A percentile compares a stretch with the other conserved stretches of the same genome.
Conservation (phyloP, 2,888 invertebrate genomes). For the Pomacea canaliculata region DNA sequence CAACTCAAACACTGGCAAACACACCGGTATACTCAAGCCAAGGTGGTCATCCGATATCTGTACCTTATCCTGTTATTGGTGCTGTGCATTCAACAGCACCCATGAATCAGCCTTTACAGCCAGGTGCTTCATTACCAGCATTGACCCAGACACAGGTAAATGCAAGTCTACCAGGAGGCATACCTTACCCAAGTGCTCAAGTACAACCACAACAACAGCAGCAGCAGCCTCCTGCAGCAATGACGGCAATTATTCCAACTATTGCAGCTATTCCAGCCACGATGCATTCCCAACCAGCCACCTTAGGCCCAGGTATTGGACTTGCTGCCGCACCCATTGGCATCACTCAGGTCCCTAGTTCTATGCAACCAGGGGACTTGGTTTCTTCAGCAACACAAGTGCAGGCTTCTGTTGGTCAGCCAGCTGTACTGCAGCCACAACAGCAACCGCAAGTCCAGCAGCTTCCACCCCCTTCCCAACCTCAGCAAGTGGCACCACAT, state of each 20-base stretch:
- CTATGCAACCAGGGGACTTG: constrained; percentile 22
- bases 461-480: background rate
- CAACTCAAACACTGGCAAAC: background rate
- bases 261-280: constrained; percentile 15
- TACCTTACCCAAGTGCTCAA: constrained; percentile 9
- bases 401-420: background rate
- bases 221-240: background rate
- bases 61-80: constrained; percentile 12
- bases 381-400: constrained; percentile 9
- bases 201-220: constrained; percentile 8
- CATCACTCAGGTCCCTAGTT: constrained; percentile 4
- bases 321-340: background rate
- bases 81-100: constrained; percentile 2
- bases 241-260: background rate
- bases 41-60: constrained; percentile 4
- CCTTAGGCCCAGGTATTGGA: background rate
- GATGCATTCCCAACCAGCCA: constrained; percentile 22
- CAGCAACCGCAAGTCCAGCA: background rate
- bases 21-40: background rate
- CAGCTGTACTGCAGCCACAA: background rate
- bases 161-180: constrained; percentile 5
- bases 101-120: background rate
- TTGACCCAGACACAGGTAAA: constrained; percentile 22
- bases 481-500: background rate
- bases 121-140: constrained; percentile 17